phyloP scores from a whole-genome alignment of 2,888 invertebrate species.

The Mycalesis mineus region DNA sequence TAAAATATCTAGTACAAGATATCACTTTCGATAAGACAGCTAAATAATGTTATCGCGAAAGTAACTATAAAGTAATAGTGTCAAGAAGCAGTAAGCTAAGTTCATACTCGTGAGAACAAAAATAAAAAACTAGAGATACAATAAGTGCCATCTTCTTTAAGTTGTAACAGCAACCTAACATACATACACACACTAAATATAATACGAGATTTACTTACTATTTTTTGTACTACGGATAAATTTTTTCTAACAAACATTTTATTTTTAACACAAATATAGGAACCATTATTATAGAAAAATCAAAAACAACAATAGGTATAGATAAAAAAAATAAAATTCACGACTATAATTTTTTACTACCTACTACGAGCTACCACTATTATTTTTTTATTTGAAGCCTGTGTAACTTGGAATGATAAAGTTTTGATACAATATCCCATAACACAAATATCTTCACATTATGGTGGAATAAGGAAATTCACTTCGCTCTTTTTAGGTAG shows the following conservation, averaged over 20 bases:
- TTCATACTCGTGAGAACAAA: not conserved
- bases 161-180: too few species aligned
- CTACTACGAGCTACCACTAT: too few species aligned
- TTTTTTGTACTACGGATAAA: not conserved
- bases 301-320: too few species aligned
- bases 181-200: too few species aligned
- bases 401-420: too few species aligned
- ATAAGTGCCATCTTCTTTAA: not conserved
- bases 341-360: too few species aligned
- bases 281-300: not conserved
- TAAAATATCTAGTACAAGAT: conserved; percentile 7
- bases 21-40: conserved; percentile 4
- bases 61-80: not conserved
- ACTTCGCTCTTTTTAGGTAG: too few species aligned
- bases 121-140: not conserved
- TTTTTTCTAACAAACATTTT: not conserved
- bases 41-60: not conserved
- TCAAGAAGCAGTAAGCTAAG: conserved; percentile 3
- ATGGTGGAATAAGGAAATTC: too few species aligned
- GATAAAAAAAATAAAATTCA: not conserved
- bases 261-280: not conserved
- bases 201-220: too few species aligned
- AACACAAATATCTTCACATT: too few species aligned
- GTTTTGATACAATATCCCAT: too few species aligned
- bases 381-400: too few species aligned